Conservation (phyloP, 2,113 vertebrate species). For the Tachysurus fulvidraco region DNA sequence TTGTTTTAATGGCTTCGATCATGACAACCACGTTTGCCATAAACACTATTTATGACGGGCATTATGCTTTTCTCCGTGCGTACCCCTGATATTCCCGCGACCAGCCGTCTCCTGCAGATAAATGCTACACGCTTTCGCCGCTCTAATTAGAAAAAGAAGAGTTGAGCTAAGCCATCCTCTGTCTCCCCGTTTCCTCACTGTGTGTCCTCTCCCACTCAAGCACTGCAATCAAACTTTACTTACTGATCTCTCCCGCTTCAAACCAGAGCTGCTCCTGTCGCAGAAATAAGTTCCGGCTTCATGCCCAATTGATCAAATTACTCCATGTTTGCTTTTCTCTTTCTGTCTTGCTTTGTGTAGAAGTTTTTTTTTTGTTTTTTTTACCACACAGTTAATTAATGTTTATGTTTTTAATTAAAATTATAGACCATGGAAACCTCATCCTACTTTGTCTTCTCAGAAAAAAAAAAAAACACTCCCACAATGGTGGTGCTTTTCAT, state of each 20-base stretch:
- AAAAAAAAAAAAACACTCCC: neutral
- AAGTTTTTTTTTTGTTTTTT: slow-evolving; percentile 62
- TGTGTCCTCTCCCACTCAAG: slow-evolving; percentile 59
- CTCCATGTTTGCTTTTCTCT: slow-evolving; percentile 55
- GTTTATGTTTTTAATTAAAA: slow-evolving; percentile 71
- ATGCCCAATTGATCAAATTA: slow-evolving; percentile 82
- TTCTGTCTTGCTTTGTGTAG: slow-evolving; percentile 55
- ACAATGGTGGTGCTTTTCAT: slow-evolving; percentile 14
- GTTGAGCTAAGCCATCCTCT: slow-evolving; percentile 57
- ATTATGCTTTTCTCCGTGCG: slow-evolving; percentile 67
- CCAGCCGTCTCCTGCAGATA: slow-evolving; percentile 59
- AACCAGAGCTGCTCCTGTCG: slow-evolving; percentile 57
- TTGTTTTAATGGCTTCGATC: slow-evolving; percentile 74
- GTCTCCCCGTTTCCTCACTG: slow-evolving; percentile 56
- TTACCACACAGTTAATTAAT: slow-evolving; percentile 73
- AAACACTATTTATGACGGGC: slow-evolving; percentile 75
- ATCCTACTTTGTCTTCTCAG: slow-evolving; percentile 60
- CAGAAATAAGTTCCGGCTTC: slow-evolving; percentile 70
- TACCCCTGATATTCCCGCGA: slow-evolving; percentile 56
- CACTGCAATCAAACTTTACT: slow-evolving; percentile 73
- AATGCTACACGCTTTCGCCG: slow-evolving; percentile 60
- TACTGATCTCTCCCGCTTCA: slow-evolving; percentile 67
- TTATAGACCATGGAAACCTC: slow-evolving; percentile 62
- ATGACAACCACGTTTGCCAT: slow-evolving; percentile 73
- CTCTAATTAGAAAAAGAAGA: slow-evolving; percentile 71